Conservation (phyloP, 2,113 vertebrate genomes). For the Clupea harengus region DNA sequence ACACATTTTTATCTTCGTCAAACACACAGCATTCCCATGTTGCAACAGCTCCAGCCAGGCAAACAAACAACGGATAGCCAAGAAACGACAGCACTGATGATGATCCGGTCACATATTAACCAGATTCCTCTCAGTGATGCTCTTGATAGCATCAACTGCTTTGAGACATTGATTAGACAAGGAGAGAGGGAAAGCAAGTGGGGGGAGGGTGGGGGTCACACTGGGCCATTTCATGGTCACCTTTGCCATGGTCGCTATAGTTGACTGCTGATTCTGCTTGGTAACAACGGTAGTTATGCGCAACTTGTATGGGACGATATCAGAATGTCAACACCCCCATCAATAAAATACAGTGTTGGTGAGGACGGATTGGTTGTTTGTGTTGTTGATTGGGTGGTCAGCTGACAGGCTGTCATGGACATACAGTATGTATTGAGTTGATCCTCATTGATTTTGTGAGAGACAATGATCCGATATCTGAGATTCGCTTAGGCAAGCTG, state of each 20-base stretch:
- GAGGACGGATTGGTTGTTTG: not conserved
- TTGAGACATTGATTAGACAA: not conserved
- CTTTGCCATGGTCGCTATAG: not conserved
- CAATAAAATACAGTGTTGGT: not conserved
- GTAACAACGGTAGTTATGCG: not conserved
- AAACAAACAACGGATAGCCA: not conserved
- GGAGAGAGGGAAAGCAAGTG: not conserved
- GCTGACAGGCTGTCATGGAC: not conserved
- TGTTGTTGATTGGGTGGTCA: conserved; percentile 7
- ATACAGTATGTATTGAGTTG: not conserved
- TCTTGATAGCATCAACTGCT: not conserved
- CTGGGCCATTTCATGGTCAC: not conserved
- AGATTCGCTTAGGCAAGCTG: not conserved
- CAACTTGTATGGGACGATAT: not conserved
- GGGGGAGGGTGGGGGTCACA: not conserved
- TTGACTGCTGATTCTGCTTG: not conserved
- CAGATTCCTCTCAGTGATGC: not conserved
- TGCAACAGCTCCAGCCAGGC: not conserved
- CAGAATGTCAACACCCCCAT: not conserved
- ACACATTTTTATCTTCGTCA: not conserved
- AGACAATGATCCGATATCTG: not conserved
- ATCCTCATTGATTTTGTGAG: not conserved
- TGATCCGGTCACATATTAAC: not conserved
- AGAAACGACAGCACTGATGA: not conserved
- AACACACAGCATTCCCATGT: not conserved